phyloP scores from a whole-genome alignment of 2,113 vertebrate species.

The Syngnathus typhle region DNA sequence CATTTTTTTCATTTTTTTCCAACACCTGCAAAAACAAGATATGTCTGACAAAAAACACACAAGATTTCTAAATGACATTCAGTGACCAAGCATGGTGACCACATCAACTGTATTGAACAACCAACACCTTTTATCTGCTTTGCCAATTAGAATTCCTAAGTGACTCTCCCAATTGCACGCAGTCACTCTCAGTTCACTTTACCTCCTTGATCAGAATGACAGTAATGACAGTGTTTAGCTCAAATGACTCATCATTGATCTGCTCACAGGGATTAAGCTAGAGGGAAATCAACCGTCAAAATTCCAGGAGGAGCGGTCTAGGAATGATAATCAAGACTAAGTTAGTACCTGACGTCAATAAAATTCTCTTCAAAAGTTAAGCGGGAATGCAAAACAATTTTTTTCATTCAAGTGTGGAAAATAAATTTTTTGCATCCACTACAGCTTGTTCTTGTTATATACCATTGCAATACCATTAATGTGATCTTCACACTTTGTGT shows the following conservation, averaged over 20 bases:
- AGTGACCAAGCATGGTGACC: not conserved
- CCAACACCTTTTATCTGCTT: constrained; percentile 35
- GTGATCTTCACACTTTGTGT: too few species aligned
- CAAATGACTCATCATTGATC: constrained; percentile 20
- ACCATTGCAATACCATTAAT: too few species aligned
- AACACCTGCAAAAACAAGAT: not conserved
- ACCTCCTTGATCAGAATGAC: constrained; percentile 40
- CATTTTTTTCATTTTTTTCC: not conserved
- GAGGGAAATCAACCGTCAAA: constrained; percentile 16
- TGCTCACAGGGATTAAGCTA: constrained; percentile 32
- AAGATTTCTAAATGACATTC: not conserved
- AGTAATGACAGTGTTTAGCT: constrained; percentile 45
- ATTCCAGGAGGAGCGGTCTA: not conserved
- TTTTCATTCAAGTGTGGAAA: too few species aligned
- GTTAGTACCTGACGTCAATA: not conserved
- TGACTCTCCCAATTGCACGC: constrained; percentile 10
- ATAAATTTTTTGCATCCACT: too few species aligned
- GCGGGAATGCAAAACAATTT: not conserved
- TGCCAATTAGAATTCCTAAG: constrained; percentile 35
- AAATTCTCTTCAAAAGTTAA: not conserved
- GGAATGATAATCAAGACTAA: not conserved
- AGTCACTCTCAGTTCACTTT: constrained; percentile 1
- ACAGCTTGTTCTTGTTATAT: too few species aligned
- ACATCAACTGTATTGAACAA: not conserved
- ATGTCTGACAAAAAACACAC: not conserved